Evolutionary conservation across 2,113 vertebrate genomes (phyloP).

Genomic region (Butorides virescens): DNA sequence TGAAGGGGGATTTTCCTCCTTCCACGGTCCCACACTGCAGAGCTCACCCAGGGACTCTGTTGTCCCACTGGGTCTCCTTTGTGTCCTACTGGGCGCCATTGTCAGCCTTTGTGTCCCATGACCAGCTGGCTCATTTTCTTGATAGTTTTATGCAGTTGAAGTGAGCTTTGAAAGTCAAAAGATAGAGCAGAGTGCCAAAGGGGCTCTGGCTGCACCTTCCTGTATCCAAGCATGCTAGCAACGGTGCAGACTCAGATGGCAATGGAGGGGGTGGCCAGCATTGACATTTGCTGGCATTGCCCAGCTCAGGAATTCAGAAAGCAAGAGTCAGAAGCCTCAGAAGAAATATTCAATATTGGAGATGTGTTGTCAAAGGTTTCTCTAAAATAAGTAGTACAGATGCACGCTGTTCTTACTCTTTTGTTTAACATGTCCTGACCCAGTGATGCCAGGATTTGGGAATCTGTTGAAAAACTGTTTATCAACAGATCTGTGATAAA

Average conservation of each 20-base stretch:
- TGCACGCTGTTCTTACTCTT: neutral
- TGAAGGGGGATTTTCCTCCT: neutral
- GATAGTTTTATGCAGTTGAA: neutral
- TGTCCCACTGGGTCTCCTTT: neutral
- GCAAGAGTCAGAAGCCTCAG: neutral
- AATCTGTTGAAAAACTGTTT: neutral
- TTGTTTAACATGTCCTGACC: neutral
- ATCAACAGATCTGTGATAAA: neutral
- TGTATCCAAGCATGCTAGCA: neutral
- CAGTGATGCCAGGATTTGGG: neutral
- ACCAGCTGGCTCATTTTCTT: neutral
- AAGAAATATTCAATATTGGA: neutral
- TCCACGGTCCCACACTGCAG: neutral
- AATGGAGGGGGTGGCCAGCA: neutral
- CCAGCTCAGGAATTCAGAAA: neutral
- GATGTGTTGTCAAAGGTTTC: neutral
- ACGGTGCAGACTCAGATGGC: rapidly evolving
- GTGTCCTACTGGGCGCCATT: neutral
- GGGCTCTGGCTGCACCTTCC: neutral
- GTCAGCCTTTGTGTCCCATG: neutral
- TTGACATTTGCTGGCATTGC: neutral
- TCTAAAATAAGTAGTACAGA: neutral
- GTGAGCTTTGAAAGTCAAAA: constrained; percentile 2
- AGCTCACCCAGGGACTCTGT: neutral
- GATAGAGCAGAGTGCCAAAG: neutral